A percentile compares a stretch with the other conserved stretches of the same genome.
These are phyloP conservation scores for Julus scandinavius DNA, from an alignment of 2,888 invertebrate species.

Conservation along the genomic window DNA sequence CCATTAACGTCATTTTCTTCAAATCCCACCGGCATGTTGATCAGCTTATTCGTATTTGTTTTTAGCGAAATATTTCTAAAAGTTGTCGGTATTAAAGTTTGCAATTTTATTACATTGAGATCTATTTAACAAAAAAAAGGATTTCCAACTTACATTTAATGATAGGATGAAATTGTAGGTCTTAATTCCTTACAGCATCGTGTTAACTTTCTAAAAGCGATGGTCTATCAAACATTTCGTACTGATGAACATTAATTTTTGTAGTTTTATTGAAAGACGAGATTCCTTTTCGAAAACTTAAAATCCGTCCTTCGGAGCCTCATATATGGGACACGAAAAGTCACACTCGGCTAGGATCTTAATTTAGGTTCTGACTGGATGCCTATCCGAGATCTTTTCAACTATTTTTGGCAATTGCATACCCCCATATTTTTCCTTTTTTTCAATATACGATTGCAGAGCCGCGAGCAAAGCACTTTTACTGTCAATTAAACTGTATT, in stretches of 20 bases:
- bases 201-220: background rate
- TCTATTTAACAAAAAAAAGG: background rate
- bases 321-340: constrained; percentile 31
- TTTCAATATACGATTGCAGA: background rate
- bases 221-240: background rate
- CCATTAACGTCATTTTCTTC: background rate
- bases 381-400: constrained; percentile 27
- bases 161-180: background rate
- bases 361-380: constrained; percentile 45
- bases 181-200: background rate
- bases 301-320: constrained; percentile 23
- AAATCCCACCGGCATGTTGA: background rate
- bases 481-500: background rate
- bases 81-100: background rate
- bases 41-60: background rate
- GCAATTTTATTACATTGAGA: background rate
- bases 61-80: background rate
- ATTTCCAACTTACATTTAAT: constrained; percentile 6
- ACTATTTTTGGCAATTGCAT: constrained; percentile 47
- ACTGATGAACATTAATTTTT: background rate
- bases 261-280: constrained; percentile 10
- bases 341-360: background rate
- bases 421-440: background rate
- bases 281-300: constrained; percentile 15
- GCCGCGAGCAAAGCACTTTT: background rate